phyloP scores from a whole-genome alignment of 2,888 invertebrate species.

The Crepidodera aurea region DNA sequence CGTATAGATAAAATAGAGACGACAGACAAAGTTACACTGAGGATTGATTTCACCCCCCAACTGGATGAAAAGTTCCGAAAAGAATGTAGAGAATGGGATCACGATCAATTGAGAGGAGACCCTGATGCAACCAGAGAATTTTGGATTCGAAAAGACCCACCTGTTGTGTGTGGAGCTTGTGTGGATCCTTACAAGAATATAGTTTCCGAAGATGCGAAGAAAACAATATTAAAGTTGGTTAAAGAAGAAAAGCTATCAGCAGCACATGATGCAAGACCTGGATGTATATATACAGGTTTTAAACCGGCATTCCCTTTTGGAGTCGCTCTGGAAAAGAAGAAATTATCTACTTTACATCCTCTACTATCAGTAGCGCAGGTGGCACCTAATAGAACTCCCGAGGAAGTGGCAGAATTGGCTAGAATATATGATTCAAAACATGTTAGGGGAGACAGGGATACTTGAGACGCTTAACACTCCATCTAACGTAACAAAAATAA shows the following conservation, averaged over 20 bases:
- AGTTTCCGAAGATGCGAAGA: constrained; percentile 51
- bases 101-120: constrained; percentile 51
- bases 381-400: constrained; percentile 50
- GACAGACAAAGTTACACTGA: constrained; percentile 38
- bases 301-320: constrained; percentile 52
- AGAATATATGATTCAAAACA: constrained; percentile 5
- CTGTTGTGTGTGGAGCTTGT: constrained; percentile 52
- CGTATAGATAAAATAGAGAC: constrained; percentile 37
- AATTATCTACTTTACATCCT: constrained; percentile 54
- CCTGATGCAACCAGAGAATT: constrained; percentile 55
- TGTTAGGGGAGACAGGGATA: no score
- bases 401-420: constrained; percentile 33
- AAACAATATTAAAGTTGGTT: constrained; percentile 52
- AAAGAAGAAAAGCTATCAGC: constrained; percentile 52
- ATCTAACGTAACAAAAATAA: no score
- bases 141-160: constrained; percentile 52
- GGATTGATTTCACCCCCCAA: constrained; percentile 45
- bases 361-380: constrained; percentile 53
- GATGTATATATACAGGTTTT: constrained; percentile 56
- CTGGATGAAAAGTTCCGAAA: constrained; percentile 47
- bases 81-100: constrained; percentile 56
- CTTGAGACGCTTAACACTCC: no score
- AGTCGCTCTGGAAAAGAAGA: constrained; percentile 49
- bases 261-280: constrained; percentile 55
- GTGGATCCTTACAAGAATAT: constrained; percentile 50